Evolutionary conservation across 1,140 invertebrate genomes (phyloP).

Genomic region (Meloidogyne chitwoodi): DNA sequence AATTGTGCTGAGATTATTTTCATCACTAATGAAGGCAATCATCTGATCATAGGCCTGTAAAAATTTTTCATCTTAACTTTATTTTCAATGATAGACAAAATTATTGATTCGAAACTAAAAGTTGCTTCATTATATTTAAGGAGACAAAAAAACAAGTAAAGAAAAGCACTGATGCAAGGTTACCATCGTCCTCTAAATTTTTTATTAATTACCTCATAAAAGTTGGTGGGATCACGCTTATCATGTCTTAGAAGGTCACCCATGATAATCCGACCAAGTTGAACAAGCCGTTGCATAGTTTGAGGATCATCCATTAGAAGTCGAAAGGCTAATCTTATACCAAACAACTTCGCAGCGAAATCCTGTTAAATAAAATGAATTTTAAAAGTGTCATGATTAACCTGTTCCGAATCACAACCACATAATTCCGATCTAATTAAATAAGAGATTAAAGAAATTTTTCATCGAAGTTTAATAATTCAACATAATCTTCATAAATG

Average conservation of each 20-base stretch:
- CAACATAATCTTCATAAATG: no score
- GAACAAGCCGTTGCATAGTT: slow-evolving; percentile 25
- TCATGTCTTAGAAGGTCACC: slow-evolving; percentile 44
- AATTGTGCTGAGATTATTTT: slow-evolving; percentile 38
- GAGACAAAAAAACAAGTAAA: no score
- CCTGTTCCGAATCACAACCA: slow-evolving; percentile 36
- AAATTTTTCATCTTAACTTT: no score
- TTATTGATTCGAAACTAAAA: no score
- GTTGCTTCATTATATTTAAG: no score
- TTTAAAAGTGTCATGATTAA: background rate
- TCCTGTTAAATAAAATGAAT: slow-evolving; percentile 1
- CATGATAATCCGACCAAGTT: slow-evolving; percentile 38
- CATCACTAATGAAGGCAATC: slow-evolving; percentile 40
- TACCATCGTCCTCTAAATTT: no score
- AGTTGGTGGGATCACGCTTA: slow-evolving; percentile 42
- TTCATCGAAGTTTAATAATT: no score
- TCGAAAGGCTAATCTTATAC: slow-evolving; percentile 38
- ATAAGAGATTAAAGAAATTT: slow-evolving; percentile 11
- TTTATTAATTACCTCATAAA: slow-evolving; percentile 15
- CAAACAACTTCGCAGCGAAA: slow-evolving; percentile 46
- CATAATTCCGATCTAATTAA: slow-evolving; percentile 46
- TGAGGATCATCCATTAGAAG: slow-evolving; percentile 31
- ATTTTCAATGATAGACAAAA: no score
- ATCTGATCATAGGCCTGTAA: slow-evolving; percentile 41
- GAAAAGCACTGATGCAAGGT: no score